Evolutionary conservation across 2,888 invertebrate species (phyloP), one percentile per base, ranked within the genome.

Genomic region (Synanthedon formicaeformis): DNA sequence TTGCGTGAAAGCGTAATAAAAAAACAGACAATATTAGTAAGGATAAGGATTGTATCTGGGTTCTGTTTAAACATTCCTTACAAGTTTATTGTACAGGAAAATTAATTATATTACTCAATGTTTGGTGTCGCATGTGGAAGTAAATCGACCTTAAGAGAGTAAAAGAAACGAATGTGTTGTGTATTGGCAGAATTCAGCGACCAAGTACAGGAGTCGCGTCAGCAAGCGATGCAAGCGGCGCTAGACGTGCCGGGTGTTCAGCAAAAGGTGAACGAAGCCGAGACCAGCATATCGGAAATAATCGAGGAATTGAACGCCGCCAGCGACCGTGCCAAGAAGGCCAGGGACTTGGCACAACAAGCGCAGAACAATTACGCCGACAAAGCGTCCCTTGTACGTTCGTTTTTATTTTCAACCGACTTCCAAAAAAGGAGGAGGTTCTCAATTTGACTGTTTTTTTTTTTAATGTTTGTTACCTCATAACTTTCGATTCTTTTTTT

Each of bases 121-220:
- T 3, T 52, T 2, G 51, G 45, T 12, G 27, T 18, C n/a, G 14
- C 18, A 48, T 1, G 12, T 1, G 13, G 12, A 51, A 10, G 12
- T 41, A 5, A 51, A 14, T 18, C 3, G n/a, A 18, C 2, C 16
- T 4, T n/a, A n/a, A n/a, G n/a, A 11, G 4, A 3, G 18, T 23
- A 23, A n/a, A 14, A 23, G 5, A 23, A 23, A 1, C 1, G 1
- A 23, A 5, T 23, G 23, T 1, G 1, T 41, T 23, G 23, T 1
- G 1, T 41, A 41, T 41, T 55, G 67, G 66, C 66, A 94, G 95
- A 93, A 71, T 99, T 98, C 86, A 96, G 97, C 73, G 91, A 93
- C 54, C 92, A 96, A 79, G 96, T 98, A 1, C 92, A 95, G 60
- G 92, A 93, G 58, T 97, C 95, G 55, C 93, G 95, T 55, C 90